phyloP scores from a whole-genome alignment of 2,888 invertebrate species.

The Orthosia incerta region DNA sequence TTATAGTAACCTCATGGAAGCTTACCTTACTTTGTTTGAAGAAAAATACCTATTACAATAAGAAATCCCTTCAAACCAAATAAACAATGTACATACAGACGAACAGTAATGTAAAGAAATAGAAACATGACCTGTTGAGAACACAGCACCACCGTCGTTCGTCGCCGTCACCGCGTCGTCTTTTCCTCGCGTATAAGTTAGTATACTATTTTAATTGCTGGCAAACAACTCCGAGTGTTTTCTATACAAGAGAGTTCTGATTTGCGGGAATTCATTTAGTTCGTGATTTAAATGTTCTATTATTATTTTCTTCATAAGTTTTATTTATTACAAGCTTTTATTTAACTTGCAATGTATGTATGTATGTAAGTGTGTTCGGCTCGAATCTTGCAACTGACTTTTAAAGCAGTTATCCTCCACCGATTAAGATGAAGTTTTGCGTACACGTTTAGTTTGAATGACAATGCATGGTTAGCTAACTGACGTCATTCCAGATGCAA shows the following conservation, averaged over 20 bases:
- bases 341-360: too few species aligned
- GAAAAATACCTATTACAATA: background rate
- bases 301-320: background rate
- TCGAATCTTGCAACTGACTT: too few species aligned
- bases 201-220: constrained; percentile 53
- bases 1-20: too few species aligned
- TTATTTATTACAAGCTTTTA: too few species aligned
- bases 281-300: background rate
- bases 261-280: constrained; percentile 13
- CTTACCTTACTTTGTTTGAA: background rate
- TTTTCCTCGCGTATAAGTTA: too few species aligned
- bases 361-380: too few species aligned
- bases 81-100: constrained; percentile 3
- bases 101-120: background rate
- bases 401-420: too few species aligned
- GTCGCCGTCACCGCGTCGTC: background rate
- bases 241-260: constrained; percentile 26
- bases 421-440: too few species aligned
- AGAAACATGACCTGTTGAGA: background rate
- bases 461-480: too few species aligned
- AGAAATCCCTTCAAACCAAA: background rate
- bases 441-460: too few species aligned
- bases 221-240: constrained; percentile 60
- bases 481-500: too few species aligned
- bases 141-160: too few species aligned